Evolutionary conservation across 2,113 vertebrate genomes (phyloP).

Genomic region (Chamaetylas fuelleborni): DNA sequence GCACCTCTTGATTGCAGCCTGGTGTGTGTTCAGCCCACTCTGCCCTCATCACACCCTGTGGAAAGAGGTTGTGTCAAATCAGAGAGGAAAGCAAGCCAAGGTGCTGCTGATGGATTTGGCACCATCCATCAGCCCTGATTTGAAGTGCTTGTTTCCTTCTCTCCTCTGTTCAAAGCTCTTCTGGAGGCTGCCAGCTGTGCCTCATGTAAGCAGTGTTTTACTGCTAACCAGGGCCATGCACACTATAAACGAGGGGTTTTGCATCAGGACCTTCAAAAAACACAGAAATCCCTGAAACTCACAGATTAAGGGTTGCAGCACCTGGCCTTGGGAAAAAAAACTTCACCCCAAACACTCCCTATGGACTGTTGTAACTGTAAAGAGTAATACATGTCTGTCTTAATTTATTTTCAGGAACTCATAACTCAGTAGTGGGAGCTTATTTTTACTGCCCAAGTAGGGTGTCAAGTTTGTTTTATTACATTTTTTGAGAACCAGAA

Average conservation of each 20-base stretch:
- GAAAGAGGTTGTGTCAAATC: neutral
- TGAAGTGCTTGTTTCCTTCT: neutral
- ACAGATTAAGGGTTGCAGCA: neutral
- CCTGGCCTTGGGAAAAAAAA: neutral
- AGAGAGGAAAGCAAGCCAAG: neutral
- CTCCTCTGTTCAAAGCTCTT: neutral
- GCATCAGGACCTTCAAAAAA: neutral
- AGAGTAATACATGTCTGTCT: neutral
- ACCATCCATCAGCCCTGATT: neutral
- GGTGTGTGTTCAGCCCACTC: neutral
- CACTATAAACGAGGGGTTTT: neutral
- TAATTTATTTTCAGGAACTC: neutral
- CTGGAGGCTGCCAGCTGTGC: neutral
- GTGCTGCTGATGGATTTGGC: neutral
- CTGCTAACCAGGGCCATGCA: too few relatives aligned
- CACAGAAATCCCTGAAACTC: neutral
- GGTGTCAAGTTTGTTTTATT: neutral
- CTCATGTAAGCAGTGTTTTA: neutral
- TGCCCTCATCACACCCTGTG: rapidly evolving
- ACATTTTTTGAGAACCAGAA: neutral
- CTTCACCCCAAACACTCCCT: neutral
- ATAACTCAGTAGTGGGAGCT: neutral
- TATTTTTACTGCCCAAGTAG: neutral
- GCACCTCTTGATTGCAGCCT: neutral
- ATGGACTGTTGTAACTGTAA: neutral